Percentiles rank a stretch among this genome's conserved stretches.
Conservation (phyloP, 2,888 invertebrate genomes). For the Eudasyphora cyanicolor region DNA sequence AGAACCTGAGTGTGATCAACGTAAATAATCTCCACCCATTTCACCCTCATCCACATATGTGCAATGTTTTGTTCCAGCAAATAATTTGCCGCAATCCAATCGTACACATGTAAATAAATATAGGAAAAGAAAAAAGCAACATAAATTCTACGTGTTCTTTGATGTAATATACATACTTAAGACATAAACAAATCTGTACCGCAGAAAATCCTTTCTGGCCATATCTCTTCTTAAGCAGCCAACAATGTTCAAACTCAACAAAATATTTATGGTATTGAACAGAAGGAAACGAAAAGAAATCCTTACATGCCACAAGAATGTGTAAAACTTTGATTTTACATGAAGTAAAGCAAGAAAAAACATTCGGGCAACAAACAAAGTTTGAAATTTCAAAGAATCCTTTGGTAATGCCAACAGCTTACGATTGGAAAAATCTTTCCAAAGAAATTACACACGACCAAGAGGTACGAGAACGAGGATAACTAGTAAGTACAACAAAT, state of each 20-base stretch:
- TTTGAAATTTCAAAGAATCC: conserved; percentile 47
- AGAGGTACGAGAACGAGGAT: background rate
- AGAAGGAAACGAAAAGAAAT: too few species aligned
- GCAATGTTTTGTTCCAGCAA: too few species aligned
- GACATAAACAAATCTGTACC: background rate
- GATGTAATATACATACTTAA: background rate
- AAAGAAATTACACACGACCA: conserved; percentile 1
- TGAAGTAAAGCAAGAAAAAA: conserved; percentile 13
- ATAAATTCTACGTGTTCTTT: too few species aligned
- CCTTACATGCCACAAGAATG: conserved; percentile 39
- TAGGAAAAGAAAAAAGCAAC: too few species aligned
- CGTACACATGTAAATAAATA: too few species aligned
- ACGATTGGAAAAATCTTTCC: conserved; percentile 43
- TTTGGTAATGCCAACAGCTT: conserved; percentile 52
- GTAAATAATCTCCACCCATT: too few species aligned
- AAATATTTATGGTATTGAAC: conserved; percentile 42
- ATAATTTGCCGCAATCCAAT: too few species aligned
- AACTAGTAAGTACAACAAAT: background rate
- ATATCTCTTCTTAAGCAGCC: background rate
- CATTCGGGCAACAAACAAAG: background rate
- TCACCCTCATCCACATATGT: too few species aligned
- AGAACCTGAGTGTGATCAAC: too few species aligned
- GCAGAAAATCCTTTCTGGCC: background rate
- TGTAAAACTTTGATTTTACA: conserved; percentile 39
- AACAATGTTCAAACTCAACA: conserved; percentile 1